Conservation (phyloP, 2,888 invertebrate species). For the Phalangium opilio region DNA sequence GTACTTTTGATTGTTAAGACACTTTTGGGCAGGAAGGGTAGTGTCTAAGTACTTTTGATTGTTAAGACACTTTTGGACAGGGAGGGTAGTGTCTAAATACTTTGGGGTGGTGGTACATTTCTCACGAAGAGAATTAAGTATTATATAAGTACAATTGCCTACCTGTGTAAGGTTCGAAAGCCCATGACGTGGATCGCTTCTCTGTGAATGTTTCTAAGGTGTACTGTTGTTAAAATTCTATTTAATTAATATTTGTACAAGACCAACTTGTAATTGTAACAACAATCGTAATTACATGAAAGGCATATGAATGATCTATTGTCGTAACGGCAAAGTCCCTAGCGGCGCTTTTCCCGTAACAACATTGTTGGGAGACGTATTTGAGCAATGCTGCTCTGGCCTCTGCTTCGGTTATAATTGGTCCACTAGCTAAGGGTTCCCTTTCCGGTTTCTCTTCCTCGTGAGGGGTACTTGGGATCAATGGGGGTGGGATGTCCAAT, state of each 20-base stretch:
- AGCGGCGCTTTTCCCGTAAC: constrained; percentile 37
- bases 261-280: background rate
- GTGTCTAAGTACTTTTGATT: no score
- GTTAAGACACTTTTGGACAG: no score
- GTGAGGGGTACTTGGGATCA: constrained; percentile 4
- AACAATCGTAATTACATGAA: constrained; percentile 35
- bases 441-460: constrained; percentile 8
- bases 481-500: constrained; percentile 15
- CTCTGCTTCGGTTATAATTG: constrained; percentile 31
- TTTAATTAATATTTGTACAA: background rate
- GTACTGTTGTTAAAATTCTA: constrained; percentile 29
- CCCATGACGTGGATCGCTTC: constrained; percentile 37
- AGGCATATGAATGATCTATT: constrained; percentile 35
- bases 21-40: no score
- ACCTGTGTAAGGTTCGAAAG: constrained; percentile 35
- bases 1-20: no score
- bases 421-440: constrained; percentile 16
- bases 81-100: no score
- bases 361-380: constrained; percentile 36
- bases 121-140: no score
- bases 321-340: constrained; percentile 34
- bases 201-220: constrained; percentile 39
- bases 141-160: no score
- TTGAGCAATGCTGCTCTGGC: constrained; percentile 34
- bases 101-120: no score